These are phyloP conservation scores for Lates calcarifer DNA, from an alignment of 2,113 vertebrate genomes.

Conservation along the genomic window DNA sequence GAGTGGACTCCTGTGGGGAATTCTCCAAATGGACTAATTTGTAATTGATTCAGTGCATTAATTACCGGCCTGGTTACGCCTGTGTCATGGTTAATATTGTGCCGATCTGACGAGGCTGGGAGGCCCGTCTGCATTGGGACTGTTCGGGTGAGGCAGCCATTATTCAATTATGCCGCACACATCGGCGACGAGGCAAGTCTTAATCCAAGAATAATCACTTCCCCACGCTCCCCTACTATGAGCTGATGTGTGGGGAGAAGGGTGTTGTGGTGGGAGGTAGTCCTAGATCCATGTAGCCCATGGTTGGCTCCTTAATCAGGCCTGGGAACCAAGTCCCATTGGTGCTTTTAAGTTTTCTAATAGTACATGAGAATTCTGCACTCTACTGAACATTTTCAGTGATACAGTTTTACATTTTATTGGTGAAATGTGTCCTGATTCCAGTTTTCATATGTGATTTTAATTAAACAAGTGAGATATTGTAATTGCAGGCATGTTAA, in stretches of 20 bases:
- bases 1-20: constrained; percentile 83
- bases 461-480: background rate
- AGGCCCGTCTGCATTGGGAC: constrained; percentile 78
- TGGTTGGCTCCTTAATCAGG: constrained; percentile 68
- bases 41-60: constrained; percentile 88
- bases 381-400: constrained; percentile 11
- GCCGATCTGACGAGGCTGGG: constrained; percentile 78
- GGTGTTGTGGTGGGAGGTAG: constrained; percentile 30
- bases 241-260: constrained; percentile 46
- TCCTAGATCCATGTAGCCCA: constrained; percentile 56
- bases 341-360: constrained; percentile 30
- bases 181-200: constrained; percentile 73
- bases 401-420: background rate
- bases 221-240: constrained; percentile 59
- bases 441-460: background rate
- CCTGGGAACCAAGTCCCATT: constrained; percentile 40
- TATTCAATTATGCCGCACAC: constrained; percentile 85
- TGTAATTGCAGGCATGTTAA: background rate
- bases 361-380: background rate
- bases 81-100: constrained; percentile 87
- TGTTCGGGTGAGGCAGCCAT: constrained; percentile 81
- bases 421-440: background rate
- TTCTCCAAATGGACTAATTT: constrained; percentile 85
- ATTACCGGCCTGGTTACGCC: constrained; percentile 84
- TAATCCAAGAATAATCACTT: constrained; percentile 83